phyloP scores from a whole-genome alignment of 2,113 vertebrate species.

The Desmodus rotundus region DNA sequence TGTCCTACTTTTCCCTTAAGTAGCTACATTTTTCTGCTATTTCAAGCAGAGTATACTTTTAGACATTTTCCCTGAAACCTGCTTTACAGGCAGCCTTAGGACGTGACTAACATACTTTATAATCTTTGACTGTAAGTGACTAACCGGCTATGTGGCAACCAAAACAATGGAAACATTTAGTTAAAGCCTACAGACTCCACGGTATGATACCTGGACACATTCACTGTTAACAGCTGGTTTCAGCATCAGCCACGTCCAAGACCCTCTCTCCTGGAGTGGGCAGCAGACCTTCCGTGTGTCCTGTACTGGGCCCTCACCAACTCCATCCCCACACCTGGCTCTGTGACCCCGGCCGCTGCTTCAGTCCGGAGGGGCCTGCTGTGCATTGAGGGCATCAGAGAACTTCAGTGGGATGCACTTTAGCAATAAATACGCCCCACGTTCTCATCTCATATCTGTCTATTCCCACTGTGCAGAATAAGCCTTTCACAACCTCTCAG shows the following conservation, averaged over 20 bases:
- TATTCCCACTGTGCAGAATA: not conserved
- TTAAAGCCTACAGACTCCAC: not conserved
- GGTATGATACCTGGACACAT: too few relatives aligned
- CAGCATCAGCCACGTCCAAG: not conserved
- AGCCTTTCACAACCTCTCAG: not conserved
- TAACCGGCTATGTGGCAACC: not conserved
- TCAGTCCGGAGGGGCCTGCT: too few relatives aligned
- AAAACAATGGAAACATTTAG: not conserved
- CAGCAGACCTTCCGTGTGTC: not conserved
- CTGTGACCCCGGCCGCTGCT: not conserved
- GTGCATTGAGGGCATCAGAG: not conserved
- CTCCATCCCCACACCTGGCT: not conserved
- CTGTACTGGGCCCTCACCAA: not conserved
- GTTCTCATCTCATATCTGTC: not conserved
- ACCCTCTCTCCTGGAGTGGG: rapidly evolving
- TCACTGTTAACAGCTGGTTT: not conserved
- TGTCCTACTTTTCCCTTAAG: not conserved
- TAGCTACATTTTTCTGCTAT: not conserved
- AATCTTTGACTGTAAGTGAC: not conserved
- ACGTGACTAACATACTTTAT: not conserved
- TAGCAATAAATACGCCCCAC: too few relatives aligned
- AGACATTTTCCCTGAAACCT: not conserved
- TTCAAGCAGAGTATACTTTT: not conserved
- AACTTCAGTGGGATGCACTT: too few relatives aligned
- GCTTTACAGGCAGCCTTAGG: not conserved